A percentile compares a stretch with the other conserved stretches of the same genome.
Conservation (phyloP, 2,797 vertebrate genomes). For the Lemur catta region DNA sequence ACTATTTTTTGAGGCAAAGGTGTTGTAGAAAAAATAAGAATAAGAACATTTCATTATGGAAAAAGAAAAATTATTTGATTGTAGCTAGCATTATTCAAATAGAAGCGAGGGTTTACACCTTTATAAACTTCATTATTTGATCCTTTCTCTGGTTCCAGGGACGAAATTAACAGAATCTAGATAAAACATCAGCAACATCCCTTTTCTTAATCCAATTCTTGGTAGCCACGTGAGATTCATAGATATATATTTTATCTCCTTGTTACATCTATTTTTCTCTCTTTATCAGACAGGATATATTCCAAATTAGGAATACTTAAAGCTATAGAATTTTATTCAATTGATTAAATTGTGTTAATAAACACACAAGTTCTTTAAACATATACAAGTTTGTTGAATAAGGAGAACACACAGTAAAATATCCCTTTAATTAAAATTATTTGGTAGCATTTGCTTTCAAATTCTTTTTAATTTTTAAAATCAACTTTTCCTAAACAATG, state of each 20-base stretch:
- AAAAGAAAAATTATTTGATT: neutral
- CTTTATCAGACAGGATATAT: neutral
- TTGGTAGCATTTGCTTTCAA: neutral
- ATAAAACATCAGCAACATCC: neutral
- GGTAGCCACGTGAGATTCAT: neutral
- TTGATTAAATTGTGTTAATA: neutral
- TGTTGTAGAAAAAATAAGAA: neutral
- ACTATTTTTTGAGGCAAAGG: neutral
- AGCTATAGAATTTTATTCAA: neutral
- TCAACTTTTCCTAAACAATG: neutral
- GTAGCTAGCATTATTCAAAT: neutral
- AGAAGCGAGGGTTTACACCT: neutral
- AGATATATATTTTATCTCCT: neutral
- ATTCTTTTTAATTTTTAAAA: slow-evolving; percentile 12
- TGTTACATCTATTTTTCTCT: neutral
- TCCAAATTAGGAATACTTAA: neutral
- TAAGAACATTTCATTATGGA: neutral
- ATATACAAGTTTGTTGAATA: neutral
- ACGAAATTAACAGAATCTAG: neutral
- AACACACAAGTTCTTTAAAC: neutral
- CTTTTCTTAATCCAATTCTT: neutral
- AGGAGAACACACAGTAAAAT: neutral
- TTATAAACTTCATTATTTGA: neutral
- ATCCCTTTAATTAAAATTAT: neutral
- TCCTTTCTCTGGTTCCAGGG: neutral